phyloP scores from a whole-genome alignment of 2,797 vertebrate species.

The Epinephelus awoara region DNA sequence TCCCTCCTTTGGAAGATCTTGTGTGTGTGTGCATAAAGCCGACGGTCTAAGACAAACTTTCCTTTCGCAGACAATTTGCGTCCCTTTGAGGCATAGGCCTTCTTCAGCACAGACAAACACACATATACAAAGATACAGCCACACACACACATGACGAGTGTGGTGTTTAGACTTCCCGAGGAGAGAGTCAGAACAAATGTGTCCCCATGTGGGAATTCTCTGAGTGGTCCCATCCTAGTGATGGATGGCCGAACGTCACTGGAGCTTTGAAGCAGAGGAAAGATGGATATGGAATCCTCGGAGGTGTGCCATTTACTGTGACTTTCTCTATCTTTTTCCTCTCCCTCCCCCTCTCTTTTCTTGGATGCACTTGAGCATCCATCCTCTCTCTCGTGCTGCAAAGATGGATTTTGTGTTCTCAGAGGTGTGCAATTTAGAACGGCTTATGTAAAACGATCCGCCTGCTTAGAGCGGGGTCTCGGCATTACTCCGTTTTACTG shows the following conservation, averaged over 20 bases:
- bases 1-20: slow-evolving; percentile 51
- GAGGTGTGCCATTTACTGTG: slow-evolving; percentile 43
- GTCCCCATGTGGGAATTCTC: slow-evolving; percentile 70
- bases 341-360: slow-evolving; percentile 1
- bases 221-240: slow-evolving; percentile 61
- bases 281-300: slow-evolving; percentile 58
- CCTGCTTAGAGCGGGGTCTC: slow-evolving; percentile 31
- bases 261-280: slow-evolving; percentile 70
- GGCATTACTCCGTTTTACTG: slow-evolving; percentile 34
- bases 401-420: slow-evolving; percentile 49
- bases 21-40: slow-evolving; percentile 38
- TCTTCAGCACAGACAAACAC: slow-evolving; percentile 44
- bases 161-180: slow-evolving; percentile 62
- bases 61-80: slow-evolving; percentile 49
- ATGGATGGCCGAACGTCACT: slow-evolving; percentile 63
- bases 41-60: slow-evolving; percentile 66
- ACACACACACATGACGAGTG: slow-evolving; percentile 38
- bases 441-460: slow-evolving; percentile 46
- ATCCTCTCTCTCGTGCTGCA: slow-evolving; percentile 17
- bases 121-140: slow-evolving; percentile 36
- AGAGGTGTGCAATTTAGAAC: slow-evolving; percentile 29
- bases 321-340: slow-evolving; percentile 29
- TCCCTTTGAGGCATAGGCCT: slow-evolving; percentile 46
- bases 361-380: slow-evolving; percentile 22
- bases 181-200: slow-evolving; percentile 67